Base-by-base conservation (phyloP, 2,888 invertebrate genomes). In the Graphium colonna region DNA sequence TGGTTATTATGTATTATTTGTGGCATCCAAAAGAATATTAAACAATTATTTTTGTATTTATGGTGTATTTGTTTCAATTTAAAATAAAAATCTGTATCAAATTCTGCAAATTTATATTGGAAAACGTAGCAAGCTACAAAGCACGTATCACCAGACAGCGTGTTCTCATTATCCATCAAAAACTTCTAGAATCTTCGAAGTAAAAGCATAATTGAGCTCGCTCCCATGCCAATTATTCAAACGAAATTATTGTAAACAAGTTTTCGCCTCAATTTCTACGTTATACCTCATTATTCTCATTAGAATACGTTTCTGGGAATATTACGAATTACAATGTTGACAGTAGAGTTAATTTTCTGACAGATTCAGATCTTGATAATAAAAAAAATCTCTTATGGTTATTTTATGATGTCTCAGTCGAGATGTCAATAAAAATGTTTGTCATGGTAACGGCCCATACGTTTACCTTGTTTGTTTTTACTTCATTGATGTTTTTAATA, bases 241-340 rank as follows among this genome's bases (percentile, higher is more conserved):
- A 65, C 63, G 48, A 60, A 60, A 60, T 51, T 17, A 40, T 53
- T 45, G 39, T 47, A 52, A 21, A 52, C 41, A 51, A 55, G 51
- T 53, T 45, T 49, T 40, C 21, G 47, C 60, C 56, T 57, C 57
- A 63, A 60, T 58, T 60, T 58, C 45, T 45, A 45, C 48, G 36
- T 42, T 43, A 12, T 17, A 61, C 51, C 74, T 75, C 75, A 76
- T 79, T 78, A 78, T 67, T 36, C 13, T 36, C n/a, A 62, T 61
- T 33, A 40, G 36, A 40, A 21, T 28, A 70, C 57, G 65, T 71
- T 78, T 77, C 79, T 78, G 79, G 68, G 83, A 82, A 83, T 77
- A 78, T 65, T 63, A 71, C 80, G 74, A 80, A 84, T 82, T 81
- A 79, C 69, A 72, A 82, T 79, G 77, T 73, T 73, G 68, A 63